These are phyloP conservation scores for Cantharis flavilabris DNA, from an alignment of 2,888 invertebrate species.

Conservation along the genomic window DNA sequence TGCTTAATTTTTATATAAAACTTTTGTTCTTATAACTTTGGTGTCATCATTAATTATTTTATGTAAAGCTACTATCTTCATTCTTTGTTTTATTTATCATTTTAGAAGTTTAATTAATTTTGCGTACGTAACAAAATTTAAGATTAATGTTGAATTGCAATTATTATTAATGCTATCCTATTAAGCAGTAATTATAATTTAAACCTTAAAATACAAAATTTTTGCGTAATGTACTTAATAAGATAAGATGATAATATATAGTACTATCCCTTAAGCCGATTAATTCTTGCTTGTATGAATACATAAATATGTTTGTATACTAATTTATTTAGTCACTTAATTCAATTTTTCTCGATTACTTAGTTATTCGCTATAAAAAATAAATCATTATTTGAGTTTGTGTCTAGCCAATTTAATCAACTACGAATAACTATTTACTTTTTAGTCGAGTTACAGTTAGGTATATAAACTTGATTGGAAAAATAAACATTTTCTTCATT, in stretches of 20 bases:
- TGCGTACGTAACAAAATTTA: not conserved
- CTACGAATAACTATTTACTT: not conserved
- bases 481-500: not conserved
- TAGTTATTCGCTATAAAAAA: not conserved
- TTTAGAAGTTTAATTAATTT: not conserved
- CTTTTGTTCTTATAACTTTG: not conserved
- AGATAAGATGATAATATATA: not conserved
- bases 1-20: not conserved
- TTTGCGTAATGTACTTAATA: not conserved
- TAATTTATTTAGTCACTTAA: not conserved
- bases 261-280: not conserved
- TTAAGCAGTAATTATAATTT: not conserved
- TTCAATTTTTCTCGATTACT: not conserved
- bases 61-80: not conserved
- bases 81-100: not conserved
- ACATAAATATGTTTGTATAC: not conserved
- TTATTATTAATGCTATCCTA: not conserved
- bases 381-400: not conserved
- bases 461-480: not conserved
- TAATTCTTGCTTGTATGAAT: not conserved
- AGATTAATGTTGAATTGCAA: not conserved
- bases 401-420: not conserved
- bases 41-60: constrained; percentile 1
- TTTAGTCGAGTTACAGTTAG: not conserved
- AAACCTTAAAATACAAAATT: not conserved